Conservation (phyloP, 2,888 invertebrate genomes). For the Leptinotarsa juncta region DNA sequence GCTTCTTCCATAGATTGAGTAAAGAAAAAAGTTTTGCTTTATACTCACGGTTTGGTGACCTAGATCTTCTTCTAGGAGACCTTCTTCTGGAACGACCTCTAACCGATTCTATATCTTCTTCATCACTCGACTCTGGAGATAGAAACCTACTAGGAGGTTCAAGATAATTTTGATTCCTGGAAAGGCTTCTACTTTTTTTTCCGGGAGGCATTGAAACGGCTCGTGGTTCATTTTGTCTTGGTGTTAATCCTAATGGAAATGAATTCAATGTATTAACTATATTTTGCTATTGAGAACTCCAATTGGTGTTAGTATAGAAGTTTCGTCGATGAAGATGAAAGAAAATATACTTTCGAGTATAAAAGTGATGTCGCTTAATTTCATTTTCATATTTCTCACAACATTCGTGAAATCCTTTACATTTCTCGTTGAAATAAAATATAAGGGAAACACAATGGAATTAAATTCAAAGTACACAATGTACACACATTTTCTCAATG, state of each 20-base stretch:
- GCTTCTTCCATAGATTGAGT: not conserved
- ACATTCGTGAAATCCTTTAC: no score
- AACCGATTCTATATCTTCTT: constrained; percentile 39
- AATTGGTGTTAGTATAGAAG: not conserved
- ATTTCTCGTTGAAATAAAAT: no score
- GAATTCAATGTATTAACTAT: no score
- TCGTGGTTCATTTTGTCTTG: constrained; percentile 42
- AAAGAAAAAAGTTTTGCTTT: not conserved
- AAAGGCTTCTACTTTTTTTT: constrained; percentile 56
- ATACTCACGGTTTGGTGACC: constrained; percentile 49
- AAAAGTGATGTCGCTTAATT: no score
- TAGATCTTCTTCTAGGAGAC: constrained; percentile 40
- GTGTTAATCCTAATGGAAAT: constrained; percentile 42
- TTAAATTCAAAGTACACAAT: no score
- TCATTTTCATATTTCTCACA: no score
- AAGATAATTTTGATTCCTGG: constrained; percentile 53
- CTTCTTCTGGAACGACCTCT: constrained; percentile 24
- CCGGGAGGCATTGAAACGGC: constrained; percentile 37
- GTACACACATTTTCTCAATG: no score
- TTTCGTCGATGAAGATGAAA: not conserved
- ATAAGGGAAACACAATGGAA: no score
- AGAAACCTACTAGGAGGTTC: constrained; percentile 57
- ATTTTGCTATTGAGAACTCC: no score
- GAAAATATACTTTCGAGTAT: no score
- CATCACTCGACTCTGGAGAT: constrained; percentile 55